Conservation (phyloP, 2,113 vertebrate genomes). For the Melanerpes aurifrons region DNA sequence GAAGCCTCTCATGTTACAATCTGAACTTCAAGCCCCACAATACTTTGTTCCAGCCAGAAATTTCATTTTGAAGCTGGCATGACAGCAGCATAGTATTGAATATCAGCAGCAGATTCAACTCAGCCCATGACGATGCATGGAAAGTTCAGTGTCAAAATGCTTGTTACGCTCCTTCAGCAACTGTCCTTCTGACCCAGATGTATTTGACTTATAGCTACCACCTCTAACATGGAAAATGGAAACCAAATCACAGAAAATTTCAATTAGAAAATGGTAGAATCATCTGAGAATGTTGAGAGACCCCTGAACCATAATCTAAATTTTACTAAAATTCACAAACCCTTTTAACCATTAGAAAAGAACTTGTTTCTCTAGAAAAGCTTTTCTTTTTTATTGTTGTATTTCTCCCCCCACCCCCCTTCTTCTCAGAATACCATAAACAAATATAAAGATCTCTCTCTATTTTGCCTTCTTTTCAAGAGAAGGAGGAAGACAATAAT, state of each 20-base stretch:
- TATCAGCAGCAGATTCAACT: no score
- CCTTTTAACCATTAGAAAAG: background rate
- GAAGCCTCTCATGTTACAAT: no score
- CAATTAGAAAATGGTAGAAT: background rate
- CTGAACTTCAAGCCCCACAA: no score
- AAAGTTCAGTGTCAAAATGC: background rate
- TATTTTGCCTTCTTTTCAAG: background rate
- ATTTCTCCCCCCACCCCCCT: background rate
- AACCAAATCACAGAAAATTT: background rate
- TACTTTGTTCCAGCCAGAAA: no score
- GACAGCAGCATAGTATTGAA: no score
- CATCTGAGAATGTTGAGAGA: background rate
- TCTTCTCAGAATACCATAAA: background rate
- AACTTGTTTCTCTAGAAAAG: background rate
- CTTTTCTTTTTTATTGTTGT: no score
- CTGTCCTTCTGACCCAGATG: background rate
- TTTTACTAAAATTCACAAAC: background rate
- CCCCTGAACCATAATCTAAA: background rate
- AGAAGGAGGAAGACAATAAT: background rate
- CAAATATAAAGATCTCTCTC: background rate
- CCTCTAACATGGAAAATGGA: background rate
- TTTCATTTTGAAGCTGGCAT: no score
- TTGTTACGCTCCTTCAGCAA: background rate
- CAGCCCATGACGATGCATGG: background rate
- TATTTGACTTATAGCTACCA: background rate